Base-by-base conservation (phyloP, 1,140 invertebrate species). In the Drosophila varians region DNA sequence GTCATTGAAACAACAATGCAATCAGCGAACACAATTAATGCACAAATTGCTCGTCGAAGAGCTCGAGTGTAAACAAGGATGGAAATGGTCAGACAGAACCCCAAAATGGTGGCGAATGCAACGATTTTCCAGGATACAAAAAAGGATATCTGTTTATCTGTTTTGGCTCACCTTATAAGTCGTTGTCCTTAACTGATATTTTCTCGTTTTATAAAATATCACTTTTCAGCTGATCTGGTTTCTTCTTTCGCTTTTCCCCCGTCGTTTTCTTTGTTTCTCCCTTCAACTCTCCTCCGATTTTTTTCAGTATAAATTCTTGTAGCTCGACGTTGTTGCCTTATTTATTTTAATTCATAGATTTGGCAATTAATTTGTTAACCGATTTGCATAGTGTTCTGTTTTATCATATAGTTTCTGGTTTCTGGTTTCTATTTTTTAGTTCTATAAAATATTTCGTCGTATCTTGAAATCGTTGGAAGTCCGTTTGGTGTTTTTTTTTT, bases 381-480 rank as follows among this genome's bases (percentile, higher is more conserved):
- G 56, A 52, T 53, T 70, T 38, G 47, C 48, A 28, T 61, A 21
- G 38, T 28, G n/a, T n/a, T 19, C 52, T 31, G 42, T 25, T 42
- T 73, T 23, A 52, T 5, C 4, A 36, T 54, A 70, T 28, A 31
- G 34, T 61, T 12, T 38, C 54, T 74, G 25, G 31, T 40, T 61
- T 4, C 4, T 1, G 73, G 12, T 55, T 47, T 43, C 23, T 23
- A 23, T 21, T 25, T 26, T 18, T 28, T 65, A 43, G 62, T 12
- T 66, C 9, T 79, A 74, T 65, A 74, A 83, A 80, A 82, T 88
- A 76, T 65, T 88, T 88, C 83, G 84, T 88, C 84, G 83, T 84
- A 73, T 49, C 70, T 78, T 76, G 77, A 89, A 89, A 84, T 88
- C 83, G 83, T 88, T 88, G 83, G 83, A 88, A 88, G 84, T 88